Evolutionary conservation across 2,113 vertebrate genomes (phyloP).

Genomic region (Colossoma macropomum): DNA sequence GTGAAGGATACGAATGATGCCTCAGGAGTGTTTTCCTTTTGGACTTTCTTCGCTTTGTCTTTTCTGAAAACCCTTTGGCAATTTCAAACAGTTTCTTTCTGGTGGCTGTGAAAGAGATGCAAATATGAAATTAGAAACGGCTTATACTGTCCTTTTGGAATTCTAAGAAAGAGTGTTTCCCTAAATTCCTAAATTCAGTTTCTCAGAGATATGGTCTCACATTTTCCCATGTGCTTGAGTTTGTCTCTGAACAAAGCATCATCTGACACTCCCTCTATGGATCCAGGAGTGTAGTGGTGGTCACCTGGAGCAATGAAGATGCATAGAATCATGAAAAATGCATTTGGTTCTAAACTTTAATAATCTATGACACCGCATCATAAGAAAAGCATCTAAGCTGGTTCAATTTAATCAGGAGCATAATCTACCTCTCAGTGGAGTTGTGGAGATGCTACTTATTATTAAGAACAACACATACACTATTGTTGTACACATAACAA

Average conservation of each 20-base stretch:
- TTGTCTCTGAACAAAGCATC: constrained; percentile 98
- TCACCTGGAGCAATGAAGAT: constrained; percentile 26
- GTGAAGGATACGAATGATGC: constrained; percentile 92
- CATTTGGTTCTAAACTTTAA: not conserved
- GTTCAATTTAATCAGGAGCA: too few species aligned
- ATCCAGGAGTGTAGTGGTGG: constrained; percentile 53
- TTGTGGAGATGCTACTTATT: not conserved
- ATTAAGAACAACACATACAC: not conserved
- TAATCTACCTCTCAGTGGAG: too few species aligned
- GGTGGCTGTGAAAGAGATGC: constrained; percentile 79
- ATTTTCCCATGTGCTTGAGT: constrained; percentile 98
- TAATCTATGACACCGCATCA: not conserved
- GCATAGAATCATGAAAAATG: not conserved
- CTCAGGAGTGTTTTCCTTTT: constrained; percentile 89
- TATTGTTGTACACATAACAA: not conserved
- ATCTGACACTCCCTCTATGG: constrained; percentile 84
- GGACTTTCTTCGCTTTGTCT: constrained; percentile 93
- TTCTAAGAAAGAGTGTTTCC: not conserved
- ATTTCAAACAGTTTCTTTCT: constrained; percentile 97
- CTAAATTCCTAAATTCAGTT: not conserved
- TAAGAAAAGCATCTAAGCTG: too few species aligned
- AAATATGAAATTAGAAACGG: not conserved
- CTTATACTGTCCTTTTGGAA: not conserved
- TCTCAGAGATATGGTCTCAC: constrained; percentile 74
- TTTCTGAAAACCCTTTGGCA: constrained; percentile 93